These are phyloP conservation scores for Dysidea cf. avara DNA, from an alignment of 37 sponge, comb jelly and placozoan genomes.

Conservation along the genomic window DNA sequence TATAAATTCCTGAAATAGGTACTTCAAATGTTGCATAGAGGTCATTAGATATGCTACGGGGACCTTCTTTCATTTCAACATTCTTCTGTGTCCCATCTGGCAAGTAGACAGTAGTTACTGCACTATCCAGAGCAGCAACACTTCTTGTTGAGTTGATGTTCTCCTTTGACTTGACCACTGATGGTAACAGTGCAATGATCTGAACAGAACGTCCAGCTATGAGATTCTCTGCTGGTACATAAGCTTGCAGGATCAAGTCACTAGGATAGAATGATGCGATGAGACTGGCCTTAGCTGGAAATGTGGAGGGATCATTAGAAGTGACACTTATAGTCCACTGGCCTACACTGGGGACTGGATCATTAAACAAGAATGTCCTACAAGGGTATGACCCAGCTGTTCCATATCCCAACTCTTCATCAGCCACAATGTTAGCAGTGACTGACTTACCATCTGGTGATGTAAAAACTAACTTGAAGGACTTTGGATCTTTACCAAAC, in stretches of 20 bases:
- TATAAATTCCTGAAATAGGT: too few relatives aligned
- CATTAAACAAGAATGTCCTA: not conserved
- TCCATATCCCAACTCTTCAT: not conserved
- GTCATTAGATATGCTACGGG: not conserved
- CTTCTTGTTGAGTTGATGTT: not conserved
- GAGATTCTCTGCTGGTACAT: conserved; percentile 1
- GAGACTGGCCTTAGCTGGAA: not conserved
- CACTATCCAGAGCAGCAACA: not conserved
- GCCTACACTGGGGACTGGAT: not conserved
- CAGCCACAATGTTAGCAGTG: not conserved
- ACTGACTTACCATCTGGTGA: not conserved
- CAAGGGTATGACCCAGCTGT: conserved; percentile 3
- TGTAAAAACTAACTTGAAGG: not conserved
- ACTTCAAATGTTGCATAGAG: too few relatives aligned
- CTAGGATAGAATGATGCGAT: not conserved
- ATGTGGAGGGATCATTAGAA: not conserved
- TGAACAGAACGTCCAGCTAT: not conserved
- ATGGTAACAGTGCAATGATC: not conserved
- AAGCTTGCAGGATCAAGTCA: not conserved
- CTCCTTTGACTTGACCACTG: not conserved
- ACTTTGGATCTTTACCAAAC: not conserved
- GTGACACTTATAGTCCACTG: conserved; percentile 1
- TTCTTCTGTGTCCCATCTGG: not conserved
- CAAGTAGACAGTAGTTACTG: not conserved
- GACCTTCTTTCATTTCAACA: not conserved